Evolutionary conservation across 1,140 invertebrate genomes (phyloP).

Genomic region (Andrena cerasifolii): DNA sequence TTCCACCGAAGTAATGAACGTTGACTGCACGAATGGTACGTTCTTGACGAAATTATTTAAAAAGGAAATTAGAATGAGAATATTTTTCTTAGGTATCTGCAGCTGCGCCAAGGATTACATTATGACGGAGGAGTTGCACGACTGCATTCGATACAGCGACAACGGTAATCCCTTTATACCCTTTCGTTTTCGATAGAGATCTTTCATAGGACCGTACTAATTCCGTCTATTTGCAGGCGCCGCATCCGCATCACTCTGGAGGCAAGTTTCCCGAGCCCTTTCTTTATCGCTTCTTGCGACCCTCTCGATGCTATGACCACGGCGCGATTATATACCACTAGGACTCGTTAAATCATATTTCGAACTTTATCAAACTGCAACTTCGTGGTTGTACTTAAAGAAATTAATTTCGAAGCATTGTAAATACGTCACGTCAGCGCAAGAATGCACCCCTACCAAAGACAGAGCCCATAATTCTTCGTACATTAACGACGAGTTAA

Average conservation of each 20-base stretch:
- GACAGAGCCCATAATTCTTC: constrained; percentile 16
- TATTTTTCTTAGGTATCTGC: constrained; percentile 66
- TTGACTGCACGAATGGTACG: constrained; percentile 74
- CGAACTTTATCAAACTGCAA: neutral
- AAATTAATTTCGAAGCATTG: neutral
- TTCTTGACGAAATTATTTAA: neutral
- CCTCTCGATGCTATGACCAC: neutral
- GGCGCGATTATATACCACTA: neutral
- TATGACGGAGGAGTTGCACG: constrained; percentile 62
- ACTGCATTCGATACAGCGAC: constrained; percentile 75
- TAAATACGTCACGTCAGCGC: neutral
- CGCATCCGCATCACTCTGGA: neutral
- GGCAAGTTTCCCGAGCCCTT: constrained; percentile 5
- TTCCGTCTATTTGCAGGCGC: constrained; percentile 39
- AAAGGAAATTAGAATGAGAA: constrained; percentile 6
- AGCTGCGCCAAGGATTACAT: constrained; percentile 72
- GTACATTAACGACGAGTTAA: neutral
- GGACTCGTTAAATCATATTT: neutral
- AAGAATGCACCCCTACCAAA: constrained; percentile 19
- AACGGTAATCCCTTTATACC: constrained; percentile 64
- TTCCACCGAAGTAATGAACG: constrained; percentile 65
- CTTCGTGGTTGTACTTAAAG: neutral
- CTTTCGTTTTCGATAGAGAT: neutral
- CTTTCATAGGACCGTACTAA: neutral
- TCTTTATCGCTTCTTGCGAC: neutral